Conservation (phyloP, 2,888 invertebrate species). For the Eilema sororculum region DNA sequence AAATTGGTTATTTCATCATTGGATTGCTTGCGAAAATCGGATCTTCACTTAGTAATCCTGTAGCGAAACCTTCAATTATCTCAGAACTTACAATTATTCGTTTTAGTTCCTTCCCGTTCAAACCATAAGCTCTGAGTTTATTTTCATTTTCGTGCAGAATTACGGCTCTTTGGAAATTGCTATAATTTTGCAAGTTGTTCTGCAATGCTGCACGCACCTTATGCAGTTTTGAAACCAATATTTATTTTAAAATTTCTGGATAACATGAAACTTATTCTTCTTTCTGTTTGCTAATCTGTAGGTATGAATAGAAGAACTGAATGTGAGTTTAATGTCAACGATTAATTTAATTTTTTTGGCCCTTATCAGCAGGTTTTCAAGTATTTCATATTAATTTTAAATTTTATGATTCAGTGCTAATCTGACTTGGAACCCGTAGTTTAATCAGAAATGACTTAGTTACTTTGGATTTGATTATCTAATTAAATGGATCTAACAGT, state of each 20-base stretch:
- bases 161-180: constrained; percentile 64
- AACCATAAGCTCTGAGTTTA: constrained; percentile 57
- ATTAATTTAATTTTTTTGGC: neutral
- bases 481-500: too few species aligned
- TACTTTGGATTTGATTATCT: too few species aligned
- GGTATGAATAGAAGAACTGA: too few species aligned
- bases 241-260: neutral
- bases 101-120: constrained; percentile 60
- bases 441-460: too few species aligned
- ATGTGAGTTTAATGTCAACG: neutral
- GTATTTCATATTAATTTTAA: too few species aligned
- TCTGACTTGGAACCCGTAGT: too few species aligned
- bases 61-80: constrained; percentile 63
- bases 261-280: neutral
- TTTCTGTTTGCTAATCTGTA: neutral
- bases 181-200: constrained; percentile 58
- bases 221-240: constrained; percentile 9
- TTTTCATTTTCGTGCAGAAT: constrained; percentile 65
- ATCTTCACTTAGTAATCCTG: constrained; percentile 59
- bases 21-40: constrained; percentile 30
- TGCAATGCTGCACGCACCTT: constrained; percentile 49
- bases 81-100: constrained; percentile 64
- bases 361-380: too few species aligned
- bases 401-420: too few species aligned
- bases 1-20: constrained; percentile 39